phyloP scores from a whole-genome alignment of 1,140 invertebrate genomes.

The Bombus consobrinus region DNA sequence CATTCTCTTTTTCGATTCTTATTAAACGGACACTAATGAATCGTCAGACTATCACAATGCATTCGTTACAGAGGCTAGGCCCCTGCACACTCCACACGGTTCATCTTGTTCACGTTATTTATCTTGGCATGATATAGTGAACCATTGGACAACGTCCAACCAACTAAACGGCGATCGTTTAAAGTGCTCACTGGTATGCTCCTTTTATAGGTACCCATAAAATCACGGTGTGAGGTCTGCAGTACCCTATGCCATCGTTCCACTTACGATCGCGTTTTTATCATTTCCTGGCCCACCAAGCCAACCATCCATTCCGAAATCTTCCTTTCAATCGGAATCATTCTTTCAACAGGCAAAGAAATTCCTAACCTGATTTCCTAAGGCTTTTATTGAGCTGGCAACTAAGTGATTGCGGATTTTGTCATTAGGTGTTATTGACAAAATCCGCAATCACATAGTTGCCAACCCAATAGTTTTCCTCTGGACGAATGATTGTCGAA shows the following conservation, averaged over 20 bases:
- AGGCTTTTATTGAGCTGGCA: not conserved
- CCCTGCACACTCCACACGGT: not conserved
- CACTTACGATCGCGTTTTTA: constrained; percentile 47
- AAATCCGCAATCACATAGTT: too few species aligned
- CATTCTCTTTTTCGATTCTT: not conserved
- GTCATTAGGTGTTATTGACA: too few species aligned
- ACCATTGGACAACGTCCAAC: constrained; percentile 44
- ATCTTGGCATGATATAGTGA: constrained; percentile 40
- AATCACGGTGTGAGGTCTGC: constrained; percentile 62
- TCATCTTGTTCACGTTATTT: constrained; percentile 29
- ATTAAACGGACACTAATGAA: constrained; percentile 30
- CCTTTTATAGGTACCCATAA: constrained; percentile 65
- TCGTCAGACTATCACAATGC: constrained; percentile 1
- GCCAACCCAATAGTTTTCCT: too few species aligned
- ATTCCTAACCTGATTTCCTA: constrained; percentile 17
- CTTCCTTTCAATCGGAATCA: not conserved
- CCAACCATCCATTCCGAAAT: not conserved
- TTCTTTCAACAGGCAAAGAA: constrained; percentile 10
- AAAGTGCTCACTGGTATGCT: constrained; percentile 49
- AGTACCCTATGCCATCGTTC: constrained; percentile 31
- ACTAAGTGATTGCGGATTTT: too few species aligned
- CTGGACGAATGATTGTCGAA: too few species aligned
- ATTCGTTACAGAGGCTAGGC: constrained; percentile 15
- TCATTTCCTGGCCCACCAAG: constrained; percentile 42
- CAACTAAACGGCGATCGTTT: constrained; percentile 45